phyloP scores from a whole-genome alignment of 2,888 invertebrate species.

The Ptilodon capucinus region DNA sequence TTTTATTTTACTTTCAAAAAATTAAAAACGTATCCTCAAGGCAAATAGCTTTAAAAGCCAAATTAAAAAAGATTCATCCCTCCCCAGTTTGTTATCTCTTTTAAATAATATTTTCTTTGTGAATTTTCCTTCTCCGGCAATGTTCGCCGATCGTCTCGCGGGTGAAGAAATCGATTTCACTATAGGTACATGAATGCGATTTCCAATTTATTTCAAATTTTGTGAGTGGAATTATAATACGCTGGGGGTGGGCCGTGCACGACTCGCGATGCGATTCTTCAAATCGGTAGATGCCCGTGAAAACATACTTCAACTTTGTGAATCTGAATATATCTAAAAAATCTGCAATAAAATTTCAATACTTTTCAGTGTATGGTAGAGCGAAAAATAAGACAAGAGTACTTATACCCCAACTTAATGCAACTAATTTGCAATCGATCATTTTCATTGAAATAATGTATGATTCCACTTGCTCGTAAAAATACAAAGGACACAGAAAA shows the following conservation, averaged over 20 bases:
- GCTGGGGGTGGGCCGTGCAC: constrained; percentile 17
- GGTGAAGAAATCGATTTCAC: constrained; percentile 64
- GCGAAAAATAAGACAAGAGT: too few relatives aligned
- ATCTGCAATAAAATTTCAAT: constrained; percentile 6
- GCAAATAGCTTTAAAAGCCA: constrained; percentile 44
- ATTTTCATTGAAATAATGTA: too few relatives aligned
- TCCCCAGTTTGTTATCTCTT: constrained; percentile 40
- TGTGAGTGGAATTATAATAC: constrained; percentile 61
- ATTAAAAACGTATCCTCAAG: constrained; percentile 33
- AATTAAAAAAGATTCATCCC: constrained; percentile 40
- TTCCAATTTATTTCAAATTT: constrained; percentile 62
- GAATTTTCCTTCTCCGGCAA: constrained; percentile 47
- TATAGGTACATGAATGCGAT: constrained; percentile 57
- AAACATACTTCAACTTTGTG: constrained; percentile 43
- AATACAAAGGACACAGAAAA: too few relatives aligned
- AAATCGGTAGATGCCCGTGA: constrained; percentile 35
- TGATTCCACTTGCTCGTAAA: too few relatives aligned
- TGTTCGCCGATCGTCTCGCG: constrained; percentile 42
- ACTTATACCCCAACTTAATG: too few relatives aligned
- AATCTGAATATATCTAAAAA: constrained; percentile 19
- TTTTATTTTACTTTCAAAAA: too few relatives aligned
- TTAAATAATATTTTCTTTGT: constrained; percentile 49
- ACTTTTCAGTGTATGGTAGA: too few relatives aligned
- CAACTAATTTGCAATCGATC: too few relatives aligned
- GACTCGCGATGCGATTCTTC: constrained; percentile 35